Conservation (phyloP, 2,113 vertebrate genomes). For the Pyrgilauda ruficollis region DNA sequence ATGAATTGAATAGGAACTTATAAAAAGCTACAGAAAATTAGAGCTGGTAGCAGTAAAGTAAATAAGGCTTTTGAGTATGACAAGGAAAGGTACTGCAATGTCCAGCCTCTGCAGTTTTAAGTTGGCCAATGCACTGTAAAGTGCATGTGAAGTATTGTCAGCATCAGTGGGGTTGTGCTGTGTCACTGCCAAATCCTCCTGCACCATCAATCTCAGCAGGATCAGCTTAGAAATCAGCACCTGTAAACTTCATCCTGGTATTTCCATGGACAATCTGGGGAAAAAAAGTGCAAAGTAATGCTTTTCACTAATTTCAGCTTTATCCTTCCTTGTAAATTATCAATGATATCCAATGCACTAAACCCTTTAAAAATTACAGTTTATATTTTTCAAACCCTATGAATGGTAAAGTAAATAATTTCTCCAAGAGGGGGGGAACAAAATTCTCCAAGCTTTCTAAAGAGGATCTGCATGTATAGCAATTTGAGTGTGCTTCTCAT, state of each 20-base stretch:
- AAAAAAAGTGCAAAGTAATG: not conserved
- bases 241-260: not conserved
- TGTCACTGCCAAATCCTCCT: not conserved
- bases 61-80: not conserved
- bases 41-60: not conserved
- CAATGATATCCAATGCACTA: not conserved
- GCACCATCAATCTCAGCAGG: not conserved
- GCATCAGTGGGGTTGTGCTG: not conserved
- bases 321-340: not conserved
- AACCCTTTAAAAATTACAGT: not conserved
- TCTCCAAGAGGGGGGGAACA: not conserved
- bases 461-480: not conserved
- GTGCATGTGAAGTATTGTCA: not conserved
- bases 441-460: not conserved
- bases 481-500: not conserved
- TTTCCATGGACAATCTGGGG: not conserved
- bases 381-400: not conserved
- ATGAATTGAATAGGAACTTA: not conserved
- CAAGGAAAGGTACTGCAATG: not conserved
- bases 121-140: not conserved
- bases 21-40: not conserved
- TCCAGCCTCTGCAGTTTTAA: not conserved
- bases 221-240: not conserved
- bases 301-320: not conserved
- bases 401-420: not conserved